These are phyloP conservation scores for Diprion similis DNA, from an alignment of 1,140 invertebrate species.

Conservation along the genomic window DNA sequence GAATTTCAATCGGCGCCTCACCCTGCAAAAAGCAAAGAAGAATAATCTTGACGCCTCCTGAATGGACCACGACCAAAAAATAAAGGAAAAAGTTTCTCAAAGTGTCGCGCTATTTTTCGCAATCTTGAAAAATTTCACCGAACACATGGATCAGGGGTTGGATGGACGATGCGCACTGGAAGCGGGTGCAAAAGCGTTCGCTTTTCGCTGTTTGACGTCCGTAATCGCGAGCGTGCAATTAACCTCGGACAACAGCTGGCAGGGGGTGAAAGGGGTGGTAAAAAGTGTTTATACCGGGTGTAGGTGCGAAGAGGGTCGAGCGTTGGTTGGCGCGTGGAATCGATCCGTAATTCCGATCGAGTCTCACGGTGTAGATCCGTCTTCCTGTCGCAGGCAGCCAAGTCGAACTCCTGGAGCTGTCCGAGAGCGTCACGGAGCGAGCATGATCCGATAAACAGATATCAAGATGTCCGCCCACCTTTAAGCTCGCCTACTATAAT, in stretches of 20 bases:
- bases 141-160: too few species aligned
- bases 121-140: too few species aligned
- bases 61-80: too few species aligned
- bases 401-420: constrained; percentile 6
- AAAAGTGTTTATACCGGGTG: constrained; percentile 40
- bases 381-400: constrained; percentile 35
- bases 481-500: constrained; percentile 49
- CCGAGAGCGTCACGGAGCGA: background rate
- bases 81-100: too few species aligned
- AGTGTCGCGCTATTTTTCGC: too few species aligned
- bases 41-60: too few species aligned
- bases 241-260: constrained; percentile 17
- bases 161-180: background rate
- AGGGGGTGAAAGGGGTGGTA: constrained; percentile 35
- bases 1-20: too few species aligned
- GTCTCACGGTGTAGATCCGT: constrained; percentile 48
- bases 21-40: too few species aligned
- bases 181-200: constrained; percentile 11
- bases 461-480: constrained; percentile 50
- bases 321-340: constrained; percentile 36
- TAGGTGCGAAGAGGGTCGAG: constrained; percentile 41
- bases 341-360: constrained; percentile 45
- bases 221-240: background rate
- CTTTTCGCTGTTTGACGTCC: constrained; percentile 10
- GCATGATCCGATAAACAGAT: constrained; percentile 58